These are phyloP conservation scores for Hydropsyche betteni DNA, from an alignment of 2,888 invertebrate genomes.

Conservation along the genomic window DNA sequence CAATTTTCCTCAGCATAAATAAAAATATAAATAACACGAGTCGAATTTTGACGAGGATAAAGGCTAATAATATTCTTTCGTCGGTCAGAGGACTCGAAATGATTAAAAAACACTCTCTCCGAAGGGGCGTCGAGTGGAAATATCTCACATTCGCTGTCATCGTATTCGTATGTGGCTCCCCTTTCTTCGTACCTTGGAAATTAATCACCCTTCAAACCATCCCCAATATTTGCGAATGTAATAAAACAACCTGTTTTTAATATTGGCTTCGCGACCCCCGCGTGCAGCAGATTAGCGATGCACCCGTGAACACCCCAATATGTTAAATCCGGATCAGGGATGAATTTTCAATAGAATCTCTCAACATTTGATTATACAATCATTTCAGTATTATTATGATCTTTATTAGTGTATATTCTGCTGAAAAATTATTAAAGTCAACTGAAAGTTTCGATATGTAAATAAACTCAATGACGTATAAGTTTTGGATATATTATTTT, in stretches of 20 bases:
- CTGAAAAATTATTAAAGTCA: too few relatives aligned
- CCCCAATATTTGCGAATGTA: conserved; percentile 52
- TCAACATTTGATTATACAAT: not conserved
- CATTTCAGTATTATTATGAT: too few relatives aligned
- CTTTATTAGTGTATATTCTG: too few relatives aligned
- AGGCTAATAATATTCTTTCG: not conserved
- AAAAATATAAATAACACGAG: conserved; percentile 12
- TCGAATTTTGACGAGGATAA: too few relatives aligned
- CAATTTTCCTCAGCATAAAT: conserved; percentile 37
- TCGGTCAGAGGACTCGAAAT: not conserved
- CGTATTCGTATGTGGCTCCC: conserved; percentile 34
- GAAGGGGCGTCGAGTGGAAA: conserved; percentile 27
- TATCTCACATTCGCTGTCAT: conserved; percentile 20
- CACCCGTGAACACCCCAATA: conserved; percentile 50
- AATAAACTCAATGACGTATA: too few relatives aligned
- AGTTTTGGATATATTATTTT: too few relatives aligned
- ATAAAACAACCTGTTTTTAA: conserved; percentile 53
- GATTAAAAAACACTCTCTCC: not conserved
- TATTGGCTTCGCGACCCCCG: conserved; percentile 51
- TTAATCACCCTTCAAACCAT: conserved; percentile 51
- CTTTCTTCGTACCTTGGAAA: conserved; percentile 36
- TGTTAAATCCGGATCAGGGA: conserved; percentile 37
- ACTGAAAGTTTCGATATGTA: too few relatives aligned
- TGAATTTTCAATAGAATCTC: conserved; percentile 2
- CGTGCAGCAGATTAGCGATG: conserved; percentile 50